Evolutionary conservation across 2,113 vertebrate species (phyloP), one percentile per base, ranked within the genome.

Genomic region (Apus apus): DNA sequence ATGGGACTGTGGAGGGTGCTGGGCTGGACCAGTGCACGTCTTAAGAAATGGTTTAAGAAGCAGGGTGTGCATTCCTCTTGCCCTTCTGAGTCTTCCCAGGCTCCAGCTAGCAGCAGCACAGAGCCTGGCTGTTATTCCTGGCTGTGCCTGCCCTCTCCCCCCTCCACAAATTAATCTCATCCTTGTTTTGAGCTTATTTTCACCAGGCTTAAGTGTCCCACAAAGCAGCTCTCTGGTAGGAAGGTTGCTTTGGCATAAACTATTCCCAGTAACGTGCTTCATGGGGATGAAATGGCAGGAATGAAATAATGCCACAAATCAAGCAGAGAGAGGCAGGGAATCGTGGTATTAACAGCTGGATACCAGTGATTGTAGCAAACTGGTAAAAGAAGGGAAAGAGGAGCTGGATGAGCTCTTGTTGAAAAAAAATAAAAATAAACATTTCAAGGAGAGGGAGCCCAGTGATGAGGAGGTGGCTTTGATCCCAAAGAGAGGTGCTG

Each of bases 301-400:
- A 58, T 30, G 67, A 84, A 93, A 88, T 90, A 71, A 84, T 26
- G 45, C 40, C 54, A 36, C 81, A 45, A 61, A 71, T 51, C 34
- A 18, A 57, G 82, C 74, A 80, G 45, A 20, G 75, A 56, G 40
- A 89, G 74, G 40, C 46, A 82, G n/a, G 84, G 27, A 34, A 26
- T 6, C 0, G 1, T 0, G 2, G 45, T 30, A 6, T 60, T 15
- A 56, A 27, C 68, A 32, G 85, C 87, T 87, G 8, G 0, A 15
- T 36, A 70, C 32, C 57, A 74, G 89, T 9, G 2, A 16, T 61
- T n/a, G 86, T 65, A 54, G 74, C 13, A 5, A 58, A n/a, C 2
- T 1, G 65, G 23, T 61, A 21, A 85, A 71, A 56, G 74, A 12
- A 85, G 30, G 60, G 62, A 66, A 53, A 86, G 40, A 2, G 0